Evolutionary conservation across 2,113 vertebrate species (phyloP), one percentile per base, ranked within the genome.

Genomic region (Cinclus cinclus): DNA sequence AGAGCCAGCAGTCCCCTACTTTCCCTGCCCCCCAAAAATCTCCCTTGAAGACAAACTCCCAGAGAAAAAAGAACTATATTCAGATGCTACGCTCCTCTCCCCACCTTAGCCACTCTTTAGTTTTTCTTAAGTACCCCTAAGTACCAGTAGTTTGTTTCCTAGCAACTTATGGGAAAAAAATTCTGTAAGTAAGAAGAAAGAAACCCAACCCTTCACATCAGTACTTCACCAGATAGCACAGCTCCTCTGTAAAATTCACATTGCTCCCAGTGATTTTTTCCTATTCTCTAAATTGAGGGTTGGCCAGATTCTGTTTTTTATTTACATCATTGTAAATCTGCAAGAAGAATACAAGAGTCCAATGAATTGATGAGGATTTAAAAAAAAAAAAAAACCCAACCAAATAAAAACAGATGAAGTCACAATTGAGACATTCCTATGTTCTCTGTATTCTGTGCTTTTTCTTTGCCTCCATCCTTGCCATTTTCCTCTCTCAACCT

Each of bases 401-500:
- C 10, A 35, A 30, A 30, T 3, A 42, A 52, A 20, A 46, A 17
- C 6, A 6, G 15, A 16, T 58, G 19, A 68, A 69, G 13, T 56
- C 31, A 59, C 39, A 70, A 85, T 58, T 0, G 1, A 83, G 64
- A 83, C 65, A 27, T 75, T 70, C 13, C 5, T 39, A 3, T 8
- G 7, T 42, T 70, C 23, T 37, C 30, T 11, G 8, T 42, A 27
- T 53, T 86, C 58, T 89, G 39, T 41, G 41, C 28, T 70, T 24
- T 75, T 90, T 49, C 47, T 83, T 92, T 91, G 58, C 59, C 53
- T 94, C 52, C 60, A 56, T 70, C 50, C 21, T 55, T 64, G 35
- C 24, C 56, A 53, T 44, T 27, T 15, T 90, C 53, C 44, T 81
- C 83, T 58, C n/a, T 75, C 46, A 79, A 14, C 58, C 56, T 84